Evolutionary conservation across 2,797 vertebrate genomes (phyloP).

Genomic region (Gephyroberyx darwinii): DNA sequence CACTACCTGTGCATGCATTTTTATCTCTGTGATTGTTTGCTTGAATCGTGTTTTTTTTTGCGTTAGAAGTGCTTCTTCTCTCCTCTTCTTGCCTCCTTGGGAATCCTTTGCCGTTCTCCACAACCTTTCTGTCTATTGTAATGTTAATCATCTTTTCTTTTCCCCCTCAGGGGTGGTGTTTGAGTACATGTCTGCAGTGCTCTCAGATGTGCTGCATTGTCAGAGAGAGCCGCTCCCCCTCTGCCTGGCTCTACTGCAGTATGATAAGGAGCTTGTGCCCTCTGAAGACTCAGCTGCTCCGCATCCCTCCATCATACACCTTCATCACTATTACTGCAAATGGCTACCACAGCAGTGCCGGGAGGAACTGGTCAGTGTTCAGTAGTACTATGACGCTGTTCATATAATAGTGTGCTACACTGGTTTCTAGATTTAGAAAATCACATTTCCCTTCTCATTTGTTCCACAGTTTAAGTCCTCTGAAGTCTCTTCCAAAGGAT

Average conservation of each 20-base stretch:
- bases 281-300: conserved; percentile 49
- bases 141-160: conserved; percentile 1
- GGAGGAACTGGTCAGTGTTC: conserved; percentile 81
- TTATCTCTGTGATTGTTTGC: neutral
- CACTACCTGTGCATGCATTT: neutral
- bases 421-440: neutral
- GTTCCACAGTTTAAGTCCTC: conserved; percentile 77
- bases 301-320: conserved; percentile 72
- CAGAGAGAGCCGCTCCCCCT: conserved; percentile 93
- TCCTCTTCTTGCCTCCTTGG: neutral
- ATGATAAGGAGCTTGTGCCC: conserved; percentile 85
- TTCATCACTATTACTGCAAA: conserved; percentile 88
- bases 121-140: neutral
- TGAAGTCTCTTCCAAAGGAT: conserved; percentile 12
- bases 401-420: neutral
- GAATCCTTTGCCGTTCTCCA: neutral
- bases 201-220: conserved; percentile 90
- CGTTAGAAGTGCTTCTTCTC: neutral
- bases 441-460: neutral
- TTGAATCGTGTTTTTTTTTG: neutral
- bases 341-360: conserved; percentile 87
- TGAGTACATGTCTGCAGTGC: conserved; percentile 85
- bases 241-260: conserved; percentile 89
- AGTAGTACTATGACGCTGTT: neutral
- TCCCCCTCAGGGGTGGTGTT: conserved; percentile 72